Base-by-base conservation (phyloP, 1,140 invertebrate species). In the Pseudomyrmex gracilis region DNA sequence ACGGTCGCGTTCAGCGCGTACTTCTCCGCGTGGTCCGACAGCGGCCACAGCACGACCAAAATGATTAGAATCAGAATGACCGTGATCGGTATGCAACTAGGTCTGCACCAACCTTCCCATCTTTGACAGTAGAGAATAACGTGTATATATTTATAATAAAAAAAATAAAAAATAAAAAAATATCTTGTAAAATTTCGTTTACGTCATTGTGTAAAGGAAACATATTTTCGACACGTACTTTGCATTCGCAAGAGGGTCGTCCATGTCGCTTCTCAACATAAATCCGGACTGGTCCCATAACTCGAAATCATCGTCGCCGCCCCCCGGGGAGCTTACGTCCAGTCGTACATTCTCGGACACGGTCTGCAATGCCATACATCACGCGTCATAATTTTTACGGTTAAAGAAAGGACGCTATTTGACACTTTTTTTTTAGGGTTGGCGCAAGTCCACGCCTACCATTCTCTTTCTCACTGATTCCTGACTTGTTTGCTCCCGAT, bases 11-110 rank as follows among this genome's bases (percentile, higher is more conserved):
- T 91, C 8, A 85, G 34, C 10, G 74, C 15, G n/a, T 92, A 92
- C 83, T 93, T 94, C 71, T 95, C 95, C 10, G 93, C 94, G 84
- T 96, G 96, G 90, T 97, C 97, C 74, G 97, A 91, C n/a, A 97
- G 91, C 0, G 97, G 97, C 20, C 97, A 94, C 63, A 97, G 91
- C 13, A 97, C 97, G 45, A 97, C 97, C 51, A 97, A 93, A 47
- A 97, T 95, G 80, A 97, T 97, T 70, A 97, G 91, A 34, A 97
- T 93, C 85, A 97, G 95, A 71, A 97, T 97, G 90, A 97, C 95
- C 15, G 96, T 96, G 55, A 97, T 97, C 20, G 97, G 97, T 87
- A 97, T 97, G 91, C 97, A 97, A 57, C 97, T 97, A 9, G 97
- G 97, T 70, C 96, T 95, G 92, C 97, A 97, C 96, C 95, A 96